A percentile compares a stretch with the other conserved stretches of the same genome.
phyloP scores from a whole-genome alignment of 1,140 invertebrate species.

The Drosophila truncata region DNA sequence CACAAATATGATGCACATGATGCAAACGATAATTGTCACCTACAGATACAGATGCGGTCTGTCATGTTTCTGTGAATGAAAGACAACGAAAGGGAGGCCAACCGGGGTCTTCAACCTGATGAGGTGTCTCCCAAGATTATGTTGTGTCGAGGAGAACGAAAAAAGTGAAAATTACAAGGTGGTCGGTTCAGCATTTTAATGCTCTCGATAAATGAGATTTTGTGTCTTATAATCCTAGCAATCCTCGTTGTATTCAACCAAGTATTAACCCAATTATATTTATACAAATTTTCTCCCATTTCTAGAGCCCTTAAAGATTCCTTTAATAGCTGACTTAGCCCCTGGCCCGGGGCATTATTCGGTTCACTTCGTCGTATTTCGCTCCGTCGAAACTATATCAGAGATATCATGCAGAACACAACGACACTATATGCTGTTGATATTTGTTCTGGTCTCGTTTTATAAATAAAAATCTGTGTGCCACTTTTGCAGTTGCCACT shows the following conservation, averaged over 20 bases:
- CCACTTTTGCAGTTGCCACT: slow-evolving; percentile 69
- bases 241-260: no score
- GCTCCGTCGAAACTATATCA: slow-evolving; percentile 27
- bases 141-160: background rate
- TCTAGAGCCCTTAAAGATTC: background rate
- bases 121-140: slow-evolving; percentile 28
- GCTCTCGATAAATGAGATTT: slow-evolving; percentile 1
- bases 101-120: slow-evolving; percentile 37
- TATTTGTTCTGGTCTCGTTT: slow-evolving; percentile 76
- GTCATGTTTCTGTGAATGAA: slow-evolving; percentile 51
- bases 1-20: slow-evolving; percentile 30
- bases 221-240: background rate
- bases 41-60: slow-evolving; percentile 50
- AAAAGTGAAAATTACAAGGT: slow-evolving; percentile 19
- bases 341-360: slow-evolving; percentile 20
- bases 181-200: background rate
- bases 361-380: slow-evolving; percentile 15
- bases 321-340: slow-evolving; percentile 17
- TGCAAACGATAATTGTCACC: slow-evolving; percentile 48
- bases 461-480: slow-evolving; percentile 77
- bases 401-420: slow-evolving; percentile 46
- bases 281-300: background rate
- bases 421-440: slow-evolving; percentile 59
- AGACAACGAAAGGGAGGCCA: slow-evolving; percentile 27
- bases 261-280: background rate